Evolutionary conservation across 1,140 invertebrate species (phyloP), one percentile per base, ranked within the genome.

Genomic region (Formica exsecta): DNA sequence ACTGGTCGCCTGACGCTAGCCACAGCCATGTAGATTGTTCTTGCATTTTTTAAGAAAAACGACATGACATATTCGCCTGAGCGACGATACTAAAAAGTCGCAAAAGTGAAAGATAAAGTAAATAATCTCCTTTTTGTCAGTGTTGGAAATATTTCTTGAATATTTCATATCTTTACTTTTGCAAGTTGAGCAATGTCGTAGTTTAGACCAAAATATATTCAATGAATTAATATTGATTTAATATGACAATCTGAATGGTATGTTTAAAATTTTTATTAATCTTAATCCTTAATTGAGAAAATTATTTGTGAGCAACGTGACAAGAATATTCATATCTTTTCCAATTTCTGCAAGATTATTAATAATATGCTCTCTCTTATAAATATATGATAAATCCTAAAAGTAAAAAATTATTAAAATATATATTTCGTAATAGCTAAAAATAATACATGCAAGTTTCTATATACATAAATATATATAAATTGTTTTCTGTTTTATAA

Each of bases 1-100:
- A 29, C 70, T 96, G 92, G 32, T 95, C 41, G 83, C 88, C 32
- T 94, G 92, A 61, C 59, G 16, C 13, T 16, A 13, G 25, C 19
- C 6, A 16, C 13, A 9, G 11, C 25, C 13, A n/a, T 59, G 36
- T 29, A 19, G 62, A 25, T 44, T 62, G 75, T 38, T 51, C 16
- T 38, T 86, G 65, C 41, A 70, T 79, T 48, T 57, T 57, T 86
- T 29, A 61, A 80, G 54, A 32, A 51, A 70, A 68, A 81, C 36
- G 11, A 36, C 3, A n/a, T 44, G 41, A 13, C 29, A 19, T 77
- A 66, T 64, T 59, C 25, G n/a, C 48, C 19, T 29, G 71, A 6
- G 25, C 36, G 36, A 36, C 16, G 25, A 44, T 19, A 29, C 9
- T 6, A n/a, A 11, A 25, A 51, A 6, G 7, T 66, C 16, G 16